Percentiles rank a stretch among this genome's conserved stretches.
Evolutionary conservation across 1,140 invertebrate genomes (phyloP).

Genomic region (Neomicropteryx cornuta): DNA sequence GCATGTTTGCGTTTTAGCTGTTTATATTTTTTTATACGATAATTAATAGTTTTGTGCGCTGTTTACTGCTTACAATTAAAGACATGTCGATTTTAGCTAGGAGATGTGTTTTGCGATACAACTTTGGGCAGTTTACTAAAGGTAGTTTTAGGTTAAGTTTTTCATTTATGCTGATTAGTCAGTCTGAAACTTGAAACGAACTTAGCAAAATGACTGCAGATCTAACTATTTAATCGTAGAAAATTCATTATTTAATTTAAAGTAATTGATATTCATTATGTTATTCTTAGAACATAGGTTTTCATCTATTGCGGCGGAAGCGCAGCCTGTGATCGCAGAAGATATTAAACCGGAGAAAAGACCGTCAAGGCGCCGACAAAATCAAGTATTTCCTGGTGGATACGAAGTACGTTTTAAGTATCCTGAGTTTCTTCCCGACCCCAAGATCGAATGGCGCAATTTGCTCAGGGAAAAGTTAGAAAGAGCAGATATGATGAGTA

Average conservation of each 20-base stretch:
- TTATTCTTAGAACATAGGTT: neutral
- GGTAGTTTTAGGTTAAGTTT: too few species aligned
- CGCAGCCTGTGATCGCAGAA: neutral
- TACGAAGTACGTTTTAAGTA: slow-evolving; percentile 65
- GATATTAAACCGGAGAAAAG: neutral
- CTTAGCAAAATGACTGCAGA: too few species aligned
- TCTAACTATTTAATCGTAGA: too few species aligned
- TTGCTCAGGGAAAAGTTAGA: slow-evolving; percentile 78
- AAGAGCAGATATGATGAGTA: slow-evolving; percentile 82
- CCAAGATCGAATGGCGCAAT: slow-evolving; percentile 68
- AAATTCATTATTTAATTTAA: neutral
- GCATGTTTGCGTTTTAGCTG: too few species aligned
- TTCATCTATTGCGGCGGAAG: neutral
- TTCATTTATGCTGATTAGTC: too few species aligned
- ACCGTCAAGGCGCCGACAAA: neutral
- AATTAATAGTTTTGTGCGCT: too few species aligned
- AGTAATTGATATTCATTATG: neutral
- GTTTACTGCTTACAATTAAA: too few species aligned
- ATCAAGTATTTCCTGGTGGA: slow-evolving; percentile 9
- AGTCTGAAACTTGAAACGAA: too few species aligned
- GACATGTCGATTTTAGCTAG: too few species aligned
- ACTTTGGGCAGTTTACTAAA: too few species aligned
- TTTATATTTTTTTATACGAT: too few species aligned
- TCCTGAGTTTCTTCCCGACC: slow-evolving; percentile 91
- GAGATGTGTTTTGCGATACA: too few species aligned